These are phyloP conservation scores for Seira ritae DNA, from an alignment of 2,888 invertebrate species.

Conservation along the genomic window DNA sequence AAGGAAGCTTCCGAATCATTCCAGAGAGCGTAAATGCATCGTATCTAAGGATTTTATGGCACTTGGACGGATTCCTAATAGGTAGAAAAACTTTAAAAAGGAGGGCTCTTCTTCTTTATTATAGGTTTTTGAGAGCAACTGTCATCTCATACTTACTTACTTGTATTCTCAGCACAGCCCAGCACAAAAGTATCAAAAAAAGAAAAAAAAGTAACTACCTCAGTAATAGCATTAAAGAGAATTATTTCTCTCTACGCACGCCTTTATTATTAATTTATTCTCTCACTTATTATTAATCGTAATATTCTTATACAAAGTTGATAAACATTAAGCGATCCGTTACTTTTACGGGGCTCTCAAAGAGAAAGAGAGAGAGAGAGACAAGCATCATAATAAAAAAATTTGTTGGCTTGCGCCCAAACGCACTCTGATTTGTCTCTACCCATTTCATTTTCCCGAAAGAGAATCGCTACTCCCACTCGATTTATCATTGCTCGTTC, in stretches of 20 bases:
- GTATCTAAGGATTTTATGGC: not conserved
- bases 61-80: conserved; percentile 11
- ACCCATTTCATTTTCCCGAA: not conserved
- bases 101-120: conserved; percentile 2
- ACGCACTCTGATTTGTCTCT: conserved; percentile 7
- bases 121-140: conserved; percentile 3
- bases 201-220: not conserved
- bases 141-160: not conserved
- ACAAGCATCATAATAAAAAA: conserved; percentile 11
- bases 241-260: not conserved
- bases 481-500: not conserved
- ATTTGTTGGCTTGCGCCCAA: not conserved
- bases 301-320: conserved; percentile 7
- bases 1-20: not conserved
- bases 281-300: conserved; percentile 5
- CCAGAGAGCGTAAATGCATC: not conserved
- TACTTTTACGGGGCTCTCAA: not conserved
- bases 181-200: not conserved
- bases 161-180: too few species aligned
- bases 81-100: conserved; percentile 2
- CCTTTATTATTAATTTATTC: conserved; percentile 31
- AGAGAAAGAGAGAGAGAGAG: not conserved
- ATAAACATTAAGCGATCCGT: conserved; percentile 7
- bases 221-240: conserved; percentile 25
- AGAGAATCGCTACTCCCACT: not conserved